phyloP scores from a whole-genome alignment of 2,113 vertebrate genomes.

The Numida meleagris region DNA sequence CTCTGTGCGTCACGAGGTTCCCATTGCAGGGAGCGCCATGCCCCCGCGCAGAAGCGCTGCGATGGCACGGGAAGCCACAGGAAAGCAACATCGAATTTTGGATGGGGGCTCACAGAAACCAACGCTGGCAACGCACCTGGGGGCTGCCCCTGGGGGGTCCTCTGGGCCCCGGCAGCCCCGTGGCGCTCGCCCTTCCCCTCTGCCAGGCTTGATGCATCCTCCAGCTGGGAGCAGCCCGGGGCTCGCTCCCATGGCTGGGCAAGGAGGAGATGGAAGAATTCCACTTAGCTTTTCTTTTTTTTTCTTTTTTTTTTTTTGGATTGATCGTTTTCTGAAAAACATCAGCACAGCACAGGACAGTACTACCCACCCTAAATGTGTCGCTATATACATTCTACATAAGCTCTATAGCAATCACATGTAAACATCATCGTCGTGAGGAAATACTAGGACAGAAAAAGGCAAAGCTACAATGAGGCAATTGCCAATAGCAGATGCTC shows the following conservation, averaged over 20 bases:
- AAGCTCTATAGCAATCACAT: conserved; percentile 84
- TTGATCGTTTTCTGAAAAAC: conserved; percentile 75
- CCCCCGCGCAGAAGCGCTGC: background rate
- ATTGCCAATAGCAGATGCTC: conserved; percentile 79
- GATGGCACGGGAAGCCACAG: background rate
- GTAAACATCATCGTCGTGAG: conserved; percentile 82
- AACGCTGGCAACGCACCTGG: background rate
- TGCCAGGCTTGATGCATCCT: conserved; percentile 81
- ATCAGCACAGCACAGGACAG: conserved; percentile 81
- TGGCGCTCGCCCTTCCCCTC: conserved; percentile 58
- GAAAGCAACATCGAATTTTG: background rate
- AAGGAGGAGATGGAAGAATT: conserved; percentile 85
- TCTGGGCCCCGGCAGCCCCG: background rate
- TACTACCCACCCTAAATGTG: conserved; percentile 74
- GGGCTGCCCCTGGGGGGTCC: background rate
- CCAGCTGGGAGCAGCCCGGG: conserved; percentile 48
- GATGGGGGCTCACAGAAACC: background rate
- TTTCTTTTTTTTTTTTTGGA: background rate
- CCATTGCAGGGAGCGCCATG: background rate
- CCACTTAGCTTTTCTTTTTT: conserved; percentile 60
- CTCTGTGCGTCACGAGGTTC: conserved; percentile 24
- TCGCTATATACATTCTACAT: conserved; percentile 76
- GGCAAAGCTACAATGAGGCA: conserved; percentile 82
- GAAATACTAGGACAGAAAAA: conserved; percentile 84
- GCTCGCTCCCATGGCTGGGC: background rate